phyloP scores from a whole-genome alignment of 2,888 invertebrate species.

The Phortica okadai region DNA sequence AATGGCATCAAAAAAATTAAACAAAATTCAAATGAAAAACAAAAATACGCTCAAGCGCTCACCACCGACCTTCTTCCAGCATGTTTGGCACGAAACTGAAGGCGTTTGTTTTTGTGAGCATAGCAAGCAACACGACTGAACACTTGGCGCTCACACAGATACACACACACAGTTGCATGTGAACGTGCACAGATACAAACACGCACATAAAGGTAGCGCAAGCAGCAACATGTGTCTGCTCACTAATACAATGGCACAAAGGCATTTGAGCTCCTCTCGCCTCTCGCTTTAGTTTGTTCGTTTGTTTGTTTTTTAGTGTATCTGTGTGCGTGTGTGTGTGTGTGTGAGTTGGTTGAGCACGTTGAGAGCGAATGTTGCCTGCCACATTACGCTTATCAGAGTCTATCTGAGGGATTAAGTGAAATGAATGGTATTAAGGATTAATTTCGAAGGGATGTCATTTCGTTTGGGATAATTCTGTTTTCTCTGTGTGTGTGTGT shows the following conservation, averaged over 20 bases:
- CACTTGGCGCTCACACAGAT: conserved; percentile 57
- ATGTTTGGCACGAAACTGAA: conserved; percentile 70
- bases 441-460: conserved; percentile 77
- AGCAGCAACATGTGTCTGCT: conserved; percentile 70
- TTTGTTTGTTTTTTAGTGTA: conserved; percentile 28
- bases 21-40: neutral
- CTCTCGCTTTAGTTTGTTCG: conserved; percentile 31
- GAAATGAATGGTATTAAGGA: conserved; percentile 77
- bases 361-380: conserved; percentile 44
- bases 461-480: conserved; percentile 76
- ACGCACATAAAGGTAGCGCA: conserved; percentile 14
- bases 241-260: conserved; percentile 12
- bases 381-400: conserved; percentile 71
- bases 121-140: conserved; percentile 38
- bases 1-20: neutral
- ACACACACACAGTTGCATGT: conserved; percentile 35
- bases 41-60: conserved; percentile 49
- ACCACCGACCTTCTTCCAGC: conserved; percentile 73
- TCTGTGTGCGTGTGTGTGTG: conserved; percentile 25
- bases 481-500: conserved; percentile 56
- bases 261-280: conserved; percentile 41
- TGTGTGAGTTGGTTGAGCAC: conserved; percentile 32
- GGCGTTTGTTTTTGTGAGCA: conserved; percentile 38
- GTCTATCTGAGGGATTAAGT: conserved; percentile 76
- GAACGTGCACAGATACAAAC: conserved; percentile 42